Evolutionary conservation across 2,888 invertebrate species (phyloP), one percentile per base, ranked within the genome.

Genomic region (Leptura quadrifasciata): DNA sequence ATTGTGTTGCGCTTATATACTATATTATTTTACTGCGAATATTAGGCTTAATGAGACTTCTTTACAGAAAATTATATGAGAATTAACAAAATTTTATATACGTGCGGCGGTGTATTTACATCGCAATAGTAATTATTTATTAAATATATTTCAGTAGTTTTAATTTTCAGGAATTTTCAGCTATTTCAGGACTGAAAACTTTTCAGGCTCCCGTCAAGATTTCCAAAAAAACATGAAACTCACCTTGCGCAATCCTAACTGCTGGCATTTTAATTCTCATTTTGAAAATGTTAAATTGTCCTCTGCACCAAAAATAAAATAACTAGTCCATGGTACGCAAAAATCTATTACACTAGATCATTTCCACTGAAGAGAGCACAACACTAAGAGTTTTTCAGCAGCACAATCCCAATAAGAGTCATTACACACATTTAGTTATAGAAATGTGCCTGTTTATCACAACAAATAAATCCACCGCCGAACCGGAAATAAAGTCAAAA

Each of bases 251-350:
- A 93, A 97, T 97, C 92, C 96, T 94, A 92, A 96, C 96, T 91
- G 97, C 97, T 91, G 96, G 97, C 96, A 96, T 97, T 94, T 97
- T 97, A 93, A 96, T 97, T 96, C 97, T 95, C 97, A 97, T 97
- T 93, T 94, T 96, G 95, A 82, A 87, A 84, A 79, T 78, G 75
- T 80, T 63, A 64, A 60, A 72, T 63, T 77, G 74, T 78, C 69
- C 70, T 65, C 68, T 24, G 65, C 61, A 73, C 27, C 35, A 61
- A 73, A n/a, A 72, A 75, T 58, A 20, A 74, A 77, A 76, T 63
- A 75, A 70, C 58, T 63, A 77, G 81, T 83, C 79, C 80, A 79
- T 76, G 60, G 69, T 57, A 27, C 57, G 71, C 57, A 75, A 76
- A 79, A 77, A 72, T 24, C 74, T 58, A 65, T 69, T 58, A 58